Conservation (phyloP, 2,888 invertebrate species). For the Cancer borealis region DNA sequence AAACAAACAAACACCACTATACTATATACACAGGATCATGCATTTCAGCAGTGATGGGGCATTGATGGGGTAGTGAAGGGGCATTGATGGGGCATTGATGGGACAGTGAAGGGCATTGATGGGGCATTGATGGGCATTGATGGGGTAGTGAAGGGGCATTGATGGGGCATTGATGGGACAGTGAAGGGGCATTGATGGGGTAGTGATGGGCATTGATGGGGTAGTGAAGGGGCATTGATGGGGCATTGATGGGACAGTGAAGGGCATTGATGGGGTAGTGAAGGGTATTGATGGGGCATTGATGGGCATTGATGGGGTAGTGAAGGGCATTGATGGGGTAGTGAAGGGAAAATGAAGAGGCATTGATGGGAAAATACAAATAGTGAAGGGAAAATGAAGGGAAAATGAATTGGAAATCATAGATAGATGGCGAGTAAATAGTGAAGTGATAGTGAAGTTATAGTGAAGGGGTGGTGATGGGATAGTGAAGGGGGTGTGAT, state of each 20-base stretch:
- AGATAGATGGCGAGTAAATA: no score
- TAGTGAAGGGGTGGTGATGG: neutral
- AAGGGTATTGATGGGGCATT: neutral
- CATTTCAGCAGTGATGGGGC: neutral
- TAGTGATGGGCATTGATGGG: neutral
- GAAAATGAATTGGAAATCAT: neutral
- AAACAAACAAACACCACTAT: neutral
- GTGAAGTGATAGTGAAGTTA: no score
- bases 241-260: neutral
- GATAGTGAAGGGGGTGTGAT: neutral
- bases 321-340: neutral
- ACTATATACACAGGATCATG: no score
- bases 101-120: neutral
- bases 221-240: neutral
- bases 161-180: neutral
- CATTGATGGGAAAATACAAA: neutral
- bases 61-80: neutral
- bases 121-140: neutral
- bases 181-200: neutral
- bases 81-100: neutral
- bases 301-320: neutral
- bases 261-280: neutral
- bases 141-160: neutral
- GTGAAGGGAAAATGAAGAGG: neutral
- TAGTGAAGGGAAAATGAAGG: neutral